Evolutionary conservation across 2,888 invertebrate species (phyloP).

Genomic region (Drosophila peninsularis): DNA sequence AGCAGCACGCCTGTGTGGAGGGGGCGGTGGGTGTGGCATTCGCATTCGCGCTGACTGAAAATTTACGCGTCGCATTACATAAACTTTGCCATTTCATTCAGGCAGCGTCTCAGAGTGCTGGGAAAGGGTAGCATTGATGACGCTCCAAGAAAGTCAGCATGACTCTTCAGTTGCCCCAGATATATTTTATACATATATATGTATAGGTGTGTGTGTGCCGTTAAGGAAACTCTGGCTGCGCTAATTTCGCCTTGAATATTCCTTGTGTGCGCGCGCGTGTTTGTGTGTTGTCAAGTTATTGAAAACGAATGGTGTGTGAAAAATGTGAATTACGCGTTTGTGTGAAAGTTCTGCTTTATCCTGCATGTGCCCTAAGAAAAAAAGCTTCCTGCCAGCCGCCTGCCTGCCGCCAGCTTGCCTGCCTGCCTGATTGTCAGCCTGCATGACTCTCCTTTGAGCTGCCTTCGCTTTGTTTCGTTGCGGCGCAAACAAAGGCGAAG

Average conservation of each 20-base stretch:
- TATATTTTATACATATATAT: slow-evolving; percentile 5
- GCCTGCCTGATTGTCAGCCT: slow-evolving; percentile 7
- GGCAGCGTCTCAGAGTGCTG: slow-evolving; percentile 26
- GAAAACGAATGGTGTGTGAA: slow-evolving; percentile 80
- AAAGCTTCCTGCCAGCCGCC: slow-evolving; percentile 13
- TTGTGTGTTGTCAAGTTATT: slow-evolving; percentile 57
- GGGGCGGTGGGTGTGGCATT: slow-evolving; percentile 20
- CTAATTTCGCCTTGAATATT: slow-evolving; percentile 59
- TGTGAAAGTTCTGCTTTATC: slow-evolving; percentile 30
- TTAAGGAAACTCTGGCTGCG: slow-evolving; percentile 53
- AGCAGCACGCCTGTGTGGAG: not conserved
- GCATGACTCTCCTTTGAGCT: slow-evolving; percentile 45
- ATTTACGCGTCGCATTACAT: slow-evolving; percentile 72
- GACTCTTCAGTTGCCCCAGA: slow-evolving; percentile 54
- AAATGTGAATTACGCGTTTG: slow-evolving; percentile 64
- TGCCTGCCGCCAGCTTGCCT: not conserved
- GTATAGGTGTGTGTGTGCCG: slow-evolving; percentile 4
- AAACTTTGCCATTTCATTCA: slow-evolving; percentile 69
- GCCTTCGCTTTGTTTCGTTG: slow-evolving; percentile 28
- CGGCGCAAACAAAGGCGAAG: slow-evolving; percentile 15
- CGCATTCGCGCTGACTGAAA: slow-evolving; percentile 68
- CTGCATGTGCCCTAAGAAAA: slow-evolving; percentile 1
- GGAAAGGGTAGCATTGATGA: slow-evolving; percentile 46
- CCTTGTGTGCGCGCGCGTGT: not conserved
- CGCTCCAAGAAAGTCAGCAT: slow-evolving; percentile 67